phyloP scores from a whole-genome alignment of 2,888 invertebrate species.

The Leucania comma region DNA sequence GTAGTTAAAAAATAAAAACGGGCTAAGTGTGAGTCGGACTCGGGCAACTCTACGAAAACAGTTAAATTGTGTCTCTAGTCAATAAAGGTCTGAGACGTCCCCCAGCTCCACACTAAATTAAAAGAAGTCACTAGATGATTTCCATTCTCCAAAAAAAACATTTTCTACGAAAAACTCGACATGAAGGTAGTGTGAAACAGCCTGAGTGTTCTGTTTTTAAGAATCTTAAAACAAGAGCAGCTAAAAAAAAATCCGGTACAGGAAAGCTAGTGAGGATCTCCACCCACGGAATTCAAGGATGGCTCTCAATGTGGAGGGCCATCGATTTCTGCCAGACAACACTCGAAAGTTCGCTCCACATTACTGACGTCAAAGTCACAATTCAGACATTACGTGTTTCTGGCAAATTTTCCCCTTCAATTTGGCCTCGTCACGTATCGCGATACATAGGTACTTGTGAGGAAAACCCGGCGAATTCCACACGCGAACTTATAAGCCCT shows the following conservation, averaged over 20 bases:
- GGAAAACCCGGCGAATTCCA: constrained; percentile 59
- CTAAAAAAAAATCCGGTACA: background rate
- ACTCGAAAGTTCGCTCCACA: constrained; percentile 62
- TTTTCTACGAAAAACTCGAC: background rate
- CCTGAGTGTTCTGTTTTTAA: background rate
- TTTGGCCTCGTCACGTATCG: constrained; percentile 73
- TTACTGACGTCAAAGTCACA: constrained; percentile 74
- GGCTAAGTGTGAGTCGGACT: too few relatives aligned
- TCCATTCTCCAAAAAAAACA: too few relatives aligned
- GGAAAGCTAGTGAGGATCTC: constrained; percentile 17
- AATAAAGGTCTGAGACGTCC: too few relatives aligned
- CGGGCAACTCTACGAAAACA: too few relatives aligned
- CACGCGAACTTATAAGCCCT: constrained; percentile 59
- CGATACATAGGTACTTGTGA: constrained; percentile 63
- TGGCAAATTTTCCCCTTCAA: constrained; percentile 68
- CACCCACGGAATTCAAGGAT: constrained; percentile 37
- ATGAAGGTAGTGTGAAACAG: background rate
- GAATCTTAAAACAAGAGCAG: constrained; percentile 4
- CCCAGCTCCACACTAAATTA: too few relatives aligned
- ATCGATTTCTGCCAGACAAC: constrained; percentile 66
- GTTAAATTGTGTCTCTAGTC: too few relatives aligned
- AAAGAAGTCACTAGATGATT: too few relatives aligned
- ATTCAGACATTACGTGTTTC: constrained; percentile 77
- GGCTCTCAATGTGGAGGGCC: constrained; percentile 60
- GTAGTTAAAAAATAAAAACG: too few relatives aligned